phyloP scores from a whole-genome alignment of 2,113 vertebrate species.

The Dasyornis broadbenti region DNA sequence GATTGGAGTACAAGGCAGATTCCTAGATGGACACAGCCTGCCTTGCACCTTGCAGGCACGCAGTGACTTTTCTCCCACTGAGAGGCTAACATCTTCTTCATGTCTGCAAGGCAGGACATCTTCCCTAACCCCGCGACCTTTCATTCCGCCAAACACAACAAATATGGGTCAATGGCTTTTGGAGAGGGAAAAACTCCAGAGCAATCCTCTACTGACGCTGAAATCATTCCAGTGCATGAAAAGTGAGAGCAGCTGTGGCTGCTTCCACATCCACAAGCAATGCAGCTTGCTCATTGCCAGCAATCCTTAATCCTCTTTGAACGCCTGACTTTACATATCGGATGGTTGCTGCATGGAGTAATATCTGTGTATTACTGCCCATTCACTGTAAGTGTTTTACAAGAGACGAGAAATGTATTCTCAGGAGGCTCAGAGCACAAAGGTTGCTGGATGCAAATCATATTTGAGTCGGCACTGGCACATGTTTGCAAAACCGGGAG shows the following conservation, averaged over 20 bases:
- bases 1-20: neutral
- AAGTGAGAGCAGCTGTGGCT: constrained; percentile 57
- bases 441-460: constrained; percentile 26
- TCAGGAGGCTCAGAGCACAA: constrained; percentile 1
- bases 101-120: neutral
- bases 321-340: constrained; percentile 36
- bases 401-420: neutral
- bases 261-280: constrained; percentile 44
- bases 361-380: constrained; percentile 19
- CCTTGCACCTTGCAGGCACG: neutral
- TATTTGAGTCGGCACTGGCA: neutral
- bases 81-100: neutral
- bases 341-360: constrained; percentile 41
- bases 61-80: neutral
- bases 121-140: neutral
- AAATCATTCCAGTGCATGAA: constrained; percentile 29
- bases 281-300: neutral
- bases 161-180: constrained; percentile 24
- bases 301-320: constrained; percentile 57
- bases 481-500: constrained; percentile 8
- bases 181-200: neutral
- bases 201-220: neutral
- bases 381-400: constrained; percentile 40
- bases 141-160: neutral
- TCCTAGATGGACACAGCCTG: neutral